These are phyloP conservation scores for Oscheius sp. DNA, from an alignment of 2,888 invertebrate genomes.

Conservation along the genomic window DNA sequence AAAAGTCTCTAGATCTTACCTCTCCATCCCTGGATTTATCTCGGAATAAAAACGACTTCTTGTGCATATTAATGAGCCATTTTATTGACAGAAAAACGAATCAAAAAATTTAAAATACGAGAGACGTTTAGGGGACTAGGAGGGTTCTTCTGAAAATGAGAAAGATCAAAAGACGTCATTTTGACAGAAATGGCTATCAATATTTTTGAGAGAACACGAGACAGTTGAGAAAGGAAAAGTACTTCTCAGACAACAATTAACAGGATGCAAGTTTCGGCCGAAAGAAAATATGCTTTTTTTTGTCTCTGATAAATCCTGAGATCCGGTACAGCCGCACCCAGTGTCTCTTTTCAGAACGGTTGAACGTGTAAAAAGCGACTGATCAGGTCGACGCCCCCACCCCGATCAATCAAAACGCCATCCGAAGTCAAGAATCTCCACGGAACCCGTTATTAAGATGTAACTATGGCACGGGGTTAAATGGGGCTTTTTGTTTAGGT, in stretches of 20 bases:
- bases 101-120: no score
- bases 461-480: no score
- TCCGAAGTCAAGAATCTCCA: slow-evolving; percentile 1
- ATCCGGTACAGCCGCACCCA: no score
- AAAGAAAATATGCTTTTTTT: background rate
- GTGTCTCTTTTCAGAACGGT: no score
- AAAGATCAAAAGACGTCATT: background rate
- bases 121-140: background rate
- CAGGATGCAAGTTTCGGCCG: no score
- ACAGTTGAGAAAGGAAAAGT: background rate
- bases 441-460: no score
- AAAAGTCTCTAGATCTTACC: background rate
- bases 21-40: slow-evolving; percentile 24
- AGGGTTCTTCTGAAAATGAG: background rate
- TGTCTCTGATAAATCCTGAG: background rate
- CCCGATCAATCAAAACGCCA: background rate
- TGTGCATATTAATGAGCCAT: slow-evolving; percentile 20
- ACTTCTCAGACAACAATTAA: slow-evolving; percentile 1
- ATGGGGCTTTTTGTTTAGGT: no score
- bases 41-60: slow-evolving; percentile 17
- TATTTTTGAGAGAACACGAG: background rate
- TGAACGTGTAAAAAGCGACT: background rate
- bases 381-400: background rate
- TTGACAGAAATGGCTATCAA: background rate
- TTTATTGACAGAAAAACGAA: no score